phyloP scores from a whole-genome alignment of 2,888 invertebrate genomes.

The Drosophila kambysellisi region DNA sequence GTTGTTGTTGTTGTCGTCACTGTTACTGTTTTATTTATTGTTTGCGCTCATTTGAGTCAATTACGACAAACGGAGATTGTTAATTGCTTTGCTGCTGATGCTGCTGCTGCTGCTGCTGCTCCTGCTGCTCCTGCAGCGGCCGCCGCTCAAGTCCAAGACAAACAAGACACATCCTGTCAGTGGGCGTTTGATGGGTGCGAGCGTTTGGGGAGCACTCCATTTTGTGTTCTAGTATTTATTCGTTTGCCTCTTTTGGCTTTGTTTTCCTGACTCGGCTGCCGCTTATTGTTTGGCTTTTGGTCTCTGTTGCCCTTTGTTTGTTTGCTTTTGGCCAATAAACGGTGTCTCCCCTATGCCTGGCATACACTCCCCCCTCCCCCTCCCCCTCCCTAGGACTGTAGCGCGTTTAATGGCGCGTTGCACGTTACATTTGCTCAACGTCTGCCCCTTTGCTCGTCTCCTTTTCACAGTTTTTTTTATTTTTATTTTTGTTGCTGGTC shows the following conservation, averaged over 20 bases:
- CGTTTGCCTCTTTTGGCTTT: conserved; percentile 51
- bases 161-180: conserved; percentile 65
- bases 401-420: conserved; percentile 71
- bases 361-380: neutral
- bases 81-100: conserved; percentile 78
- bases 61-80: conserved; percentile 80
- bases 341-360: conserved; percentile 29
- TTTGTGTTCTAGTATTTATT: conserved; percentile 67
- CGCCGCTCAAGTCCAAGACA: conserved; percentile 67
- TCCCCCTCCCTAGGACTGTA: conserved; percentile 10
- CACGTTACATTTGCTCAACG: conserved; percentile 57
- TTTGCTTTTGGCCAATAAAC: conserved; percentile 78
- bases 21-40: conserved; percentile 77
- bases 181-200: neutral
- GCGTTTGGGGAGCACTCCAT: conserved; percentile 34
- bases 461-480: conserved; percentile 12
- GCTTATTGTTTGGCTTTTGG: conserved; percentile 69
- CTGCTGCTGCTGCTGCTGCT: conserved; percentile 19
- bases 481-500: conserved; percentile 18
- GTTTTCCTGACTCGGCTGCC: conserved; percentile 35
- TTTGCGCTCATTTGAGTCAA: conserved; percentile 83
- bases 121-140: conserved; percentile 25
- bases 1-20: conserved; percentile 28
- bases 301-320: conserved; percentile 66
- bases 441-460: conserved; percentile 17